Evolutionary conservation across 2,888 invertebrate species (phyloP), one percentile per base, ranked within the genome.

Genomic region (Parapristionchus giblindavisi): DNA sequence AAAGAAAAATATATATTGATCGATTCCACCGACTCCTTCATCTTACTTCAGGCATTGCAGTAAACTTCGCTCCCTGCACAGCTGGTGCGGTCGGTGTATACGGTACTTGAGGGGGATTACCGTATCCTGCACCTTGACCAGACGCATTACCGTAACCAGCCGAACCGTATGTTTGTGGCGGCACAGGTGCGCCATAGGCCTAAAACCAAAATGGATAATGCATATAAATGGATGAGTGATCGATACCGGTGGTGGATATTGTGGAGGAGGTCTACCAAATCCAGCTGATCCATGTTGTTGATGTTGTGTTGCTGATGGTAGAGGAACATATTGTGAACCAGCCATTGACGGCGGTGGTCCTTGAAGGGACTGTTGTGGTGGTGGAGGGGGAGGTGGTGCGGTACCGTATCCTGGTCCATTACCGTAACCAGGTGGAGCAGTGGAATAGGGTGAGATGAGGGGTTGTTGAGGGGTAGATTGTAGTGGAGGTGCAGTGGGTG

Each of bases 371-470:
- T 29, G 43, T 32, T 14, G 27, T 21, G 3, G 27, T 6, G 8
- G 24, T 21, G 14, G 43, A 3, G 14, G 63, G 63, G 27, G n/a
- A n/a, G n/a, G n/a, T n/a, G n/a, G n/a, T n/a, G n/a, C n/a, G n/a
- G n/a, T n/a, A n/a, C n/a, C n/a, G n/a, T n/a, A n/a, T n/a, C n/a
- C n/a, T n/a, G n/a, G n/a, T n/a, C n/a, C n/a, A n/a, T n/a, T n/a
- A n/a, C n/a, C n/a, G n/a, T 65, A 65, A 17, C 63, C 63, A 43
- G 63, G 63, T 8, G 63, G 63, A 24, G 63, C 43, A 43, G 63
- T 43, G 27, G 63, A 65, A 43, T 43, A 65, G 43, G 63, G 63
- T 29, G 63, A 65, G 63, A 65, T 65, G 14, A 29, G 63, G 14
- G 63, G 43, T 29, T n/a, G n/a, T n/a, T 40, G 63, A 14, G 29